Evolutionary conservation across 2,113 vertebrate genomes (phyloP).

Genomic region (Peromyscus maniculatus): DNA sequence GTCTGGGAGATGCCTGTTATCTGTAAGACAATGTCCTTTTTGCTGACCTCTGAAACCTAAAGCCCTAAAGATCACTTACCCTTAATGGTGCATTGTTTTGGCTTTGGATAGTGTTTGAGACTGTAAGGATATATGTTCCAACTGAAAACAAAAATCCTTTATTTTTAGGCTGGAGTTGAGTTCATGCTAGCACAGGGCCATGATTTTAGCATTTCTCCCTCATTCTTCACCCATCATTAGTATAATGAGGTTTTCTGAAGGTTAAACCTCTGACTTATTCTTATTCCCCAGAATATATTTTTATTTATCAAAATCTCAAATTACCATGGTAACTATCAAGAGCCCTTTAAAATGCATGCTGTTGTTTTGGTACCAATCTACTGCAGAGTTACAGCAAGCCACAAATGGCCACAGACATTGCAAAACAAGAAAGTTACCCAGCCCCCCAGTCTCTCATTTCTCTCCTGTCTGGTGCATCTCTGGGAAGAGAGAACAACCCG

Average conservation of each 20-base stretch:
- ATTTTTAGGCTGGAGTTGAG: constrained; percentile 14
- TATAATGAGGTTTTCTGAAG: constrained; percentile 50
- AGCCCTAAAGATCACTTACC: neutral
- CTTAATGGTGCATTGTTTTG: neutral
- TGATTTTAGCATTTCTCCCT: constrained; percentile 8
- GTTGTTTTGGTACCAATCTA: constrained; percentile 35
- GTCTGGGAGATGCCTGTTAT: neutral
- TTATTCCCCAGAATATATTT: constrained; percentile 24
- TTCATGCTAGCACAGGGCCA: neutral
- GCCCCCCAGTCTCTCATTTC: neutral
- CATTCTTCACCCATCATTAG: constrained; percentile 35
- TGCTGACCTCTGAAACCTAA: neutral
- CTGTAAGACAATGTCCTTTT: neutral
- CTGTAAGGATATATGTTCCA: neutral
- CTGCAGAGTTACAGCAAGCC: neutral
- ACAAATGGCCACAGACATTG: constrained; percentile 17
- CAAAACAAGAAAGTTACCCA: constrained; percentile 2
- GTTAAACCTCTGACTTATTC: neutral
- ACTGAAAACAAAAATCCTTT: neutral
- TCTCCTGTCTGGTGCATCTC: neutral
- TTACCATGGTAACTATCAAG: constrained; percentile 51
- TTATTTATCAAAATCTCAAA: constrained; percentile 58
- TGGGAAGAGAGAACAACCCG: neutral
- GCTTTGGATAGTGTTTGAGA: neutral
- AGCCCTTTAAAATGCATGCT: constrained; percentile 52